These are phyloP conservation scores for Yoshiicerus persimilis DNA, from an alignment of 1,140 invertebrate genomes.

Conservation along the genomic window DNA sequence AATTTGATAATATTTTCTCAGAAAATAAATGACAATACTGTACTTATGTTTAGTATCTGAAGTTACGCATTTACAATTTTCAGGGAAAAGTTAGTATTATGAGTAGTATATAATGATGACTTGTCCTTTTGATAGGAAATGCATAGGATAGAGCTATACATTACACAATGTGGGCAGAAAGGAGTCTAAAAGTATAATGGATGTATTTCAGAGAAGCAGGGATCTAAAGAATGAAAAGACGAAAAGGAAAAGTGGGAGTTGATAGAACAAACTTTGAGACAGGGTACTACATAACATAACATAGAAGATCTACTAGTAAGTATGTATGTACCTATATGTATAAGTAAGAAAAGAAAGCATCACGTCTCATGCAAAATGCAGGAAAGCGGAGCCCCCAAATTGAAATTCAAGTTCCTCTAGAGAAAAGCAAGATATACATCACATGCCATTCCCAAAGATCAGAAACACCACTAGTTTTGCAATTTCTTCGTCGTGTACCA, in stretches of 20 bases:
- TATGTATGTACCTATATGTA: background rate
- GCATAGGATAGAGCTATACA: background rate
- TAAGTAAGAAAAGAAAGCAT: slow-evolving; percentile 27
- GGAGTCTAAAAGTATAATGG: background rate
- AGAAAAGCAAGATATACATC: slow-evolving; percentile 42
- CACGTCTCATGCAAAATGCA: slow-evolving; percentile 43
- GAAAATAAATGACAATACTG: background rate
- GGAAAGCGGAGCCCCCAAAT: slow-evolving; percentile 36
- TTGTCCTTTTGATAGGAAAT: background rate
- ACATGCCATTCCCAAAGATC: slow-evolving; percentile 39
- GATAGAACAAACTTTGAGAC: background rate
- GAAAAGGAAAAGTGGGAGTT: background rate
- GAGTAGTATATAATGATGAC: too few species aligned
- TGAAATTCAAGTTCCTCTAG: slow-evolving; percentile 46
- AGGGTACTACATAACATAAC: background rate
- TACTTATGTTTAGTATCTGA: background rate
- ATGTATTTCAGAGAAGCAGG: background rate
- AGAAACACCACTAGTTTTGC: slow-evolving; percentile 35
- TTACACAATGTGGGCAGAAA: background rate
- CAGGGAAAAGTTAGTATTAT: too few species aligned
- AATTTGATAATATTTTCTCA: background rate
- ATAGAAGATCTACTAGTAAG: background rate
- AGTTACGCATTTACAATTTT: background rate
- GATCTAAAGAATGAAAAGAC: background rate
- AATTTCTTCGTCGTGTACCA: slow-evolving; percentile 16